These are phyloP conservation scores for Sycobia sp. DNA, from an alignment of 1,140 invertebrate species.

Conservation along the genomic window DNA sequence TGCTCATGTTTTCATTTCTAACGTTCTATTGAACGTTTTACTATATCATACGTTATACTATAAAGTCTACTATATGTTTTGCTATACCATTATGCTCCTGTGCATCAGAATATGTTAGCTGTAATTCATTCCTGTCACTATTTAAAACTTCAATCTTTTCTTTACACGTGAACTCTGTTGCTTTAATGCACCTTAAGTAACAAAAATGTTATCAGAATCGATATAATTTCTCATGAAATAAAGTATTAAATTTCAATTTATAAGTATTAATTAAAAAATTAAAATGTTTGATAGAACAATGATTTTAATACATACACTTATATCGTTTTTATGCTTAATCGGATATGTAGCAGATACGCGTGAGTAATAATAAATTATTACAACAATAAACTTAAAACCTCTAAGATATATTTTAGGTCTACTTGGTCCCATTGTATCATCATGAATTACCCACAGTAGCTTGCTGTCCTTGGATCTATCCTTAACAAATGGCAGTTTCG, in stretches of 20 bases:
- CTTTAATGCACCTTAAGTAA: not conserved
- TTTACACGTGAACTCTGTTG: too few species aligned
- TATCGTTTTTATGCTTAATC: conserved; percentile 13
- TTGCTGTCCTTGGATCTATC: not conserved
- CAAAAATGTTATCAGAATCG: not conserved
- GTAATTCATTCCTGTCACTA: too few species aligned
- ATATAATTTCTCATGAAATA: conserved; percentile 16
- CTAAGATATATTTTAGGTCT: not conserved
- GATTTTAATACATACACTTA: not conserved
- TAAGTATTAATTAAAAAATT: too few species aligned
- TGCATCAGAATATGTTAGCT: conserved; percentile 4
- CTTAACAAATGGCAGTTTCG: not conserved
- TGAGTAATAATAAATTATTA: not conserved
- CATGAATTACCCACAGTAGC: not conserved
- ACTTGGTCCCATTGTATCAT: not conserved
- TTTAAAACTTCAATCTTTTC: too few species aligned
- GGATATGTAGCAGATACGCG: not conserved
- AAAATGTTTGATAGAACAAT: conserved; percentile 15
- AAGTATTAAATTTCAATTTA: too few species aligned
- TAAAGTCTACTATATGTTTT: too few species aligned
- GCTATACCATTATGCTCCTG: conserved; percentile 43
- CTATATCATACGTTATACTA: too few species aligned
- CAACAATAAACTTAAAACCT: conserved; percentile 1
- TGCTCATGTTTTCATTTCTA: not conserved
- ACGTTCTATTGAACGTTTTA: not conserved